phyloP scores from a whole-genome alignment of 2,888 invertebrate species.

The Elysia crispata region DNA sequence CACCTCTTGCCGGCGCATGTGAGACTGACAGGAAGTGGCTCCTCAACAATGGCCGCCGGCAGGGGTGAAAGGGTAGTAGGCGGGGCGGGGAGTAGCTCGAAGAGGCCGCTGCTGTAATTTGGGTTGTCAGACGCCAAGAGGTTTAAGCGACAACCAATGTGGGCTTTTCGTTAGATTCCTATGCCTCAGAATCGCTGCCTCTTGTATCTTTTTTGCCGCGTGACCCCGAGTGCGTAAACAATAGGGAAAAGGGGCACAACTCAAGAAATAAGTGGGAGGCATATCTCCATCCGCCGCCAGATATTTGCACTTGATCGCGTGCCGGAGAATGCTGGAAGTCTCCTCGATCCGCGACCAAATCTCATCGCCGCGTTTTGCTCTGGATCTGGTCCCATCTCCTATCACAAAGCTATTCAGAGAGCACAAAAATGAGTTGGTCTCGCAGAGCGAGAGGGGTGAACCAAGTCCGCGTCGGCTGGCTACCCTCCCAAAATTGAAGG shows the following conservation, averaged over 20 bases:
- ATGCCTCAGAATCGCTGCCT: too few species aligned
- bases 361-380: neutral
- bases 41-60: slow-evolving; percentile 22
- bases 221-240: too few species aligned
- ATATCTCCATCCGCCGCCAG: slow-evolving; percentile 31
- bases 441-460: neutral
- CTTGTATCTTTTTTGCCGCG: too few species aligned
- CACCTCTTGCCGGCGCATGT: slow-evolving; percentile 23
- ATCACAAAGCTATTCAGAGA: neutral
- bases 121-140: too few species aligned
- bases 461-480: neutral
- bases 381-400: slow-evolving; percentile 3
- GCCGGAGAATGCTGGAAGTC: slow-evolving; percentile 10
- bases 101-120: too few species aligned
- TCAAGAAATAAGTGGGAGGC: too few species aligned
- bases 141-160: too few species aligned
- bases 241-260: too few species aligned
- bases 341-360: neutral
- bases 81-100: too few species aligned
- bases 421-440: neutral
- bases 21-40: slow-evolving; percentile 34
- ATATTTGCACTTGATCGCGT: slow-evolving; percentile 48
- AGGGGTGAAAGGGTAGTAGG: neutral
- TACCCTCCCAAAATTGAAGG: neutral
- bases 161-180: too few species aligned